phyloP scores from a whole-genome alignment of 2,888 invertebrate species.

The Mythimna loreyi region DNA sequence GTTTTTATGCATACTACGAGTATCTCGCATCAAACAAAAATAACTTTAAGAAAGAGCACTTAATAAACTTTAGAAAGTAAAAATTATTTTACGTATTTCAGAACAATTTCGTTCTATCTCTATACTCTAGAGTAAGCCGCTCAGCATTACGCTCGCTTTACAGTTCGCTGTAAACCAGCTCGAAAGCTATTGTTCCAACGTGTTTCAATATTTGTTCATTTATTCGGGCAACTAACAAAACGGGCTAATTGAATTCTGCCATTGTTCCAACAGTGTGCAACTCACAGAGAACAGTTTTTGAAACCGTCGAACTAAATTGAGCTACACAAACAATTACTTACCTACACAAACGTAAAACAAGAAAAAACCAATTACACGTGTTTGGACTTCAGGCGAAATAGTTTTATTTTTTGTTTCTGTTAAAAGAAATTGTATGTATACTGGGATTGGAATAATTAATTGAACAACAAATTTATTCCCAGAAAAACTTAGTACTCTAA shows the following conservation, averaged over 20 bases:
- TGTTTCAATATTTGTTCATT: slow-evolving; percentile 48
- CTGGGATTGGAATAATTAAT: too few species aligned
- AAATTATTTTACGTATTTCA: background rate
- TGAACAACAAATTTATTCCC: too few species aligned
- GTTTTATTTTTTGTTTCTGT: too few species aligned
- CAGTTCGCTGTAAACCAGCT: slow-evolving; percentile 18
- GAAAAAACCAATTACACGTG: too few species aligned
- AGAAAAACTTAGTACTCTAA: too few species aligned
- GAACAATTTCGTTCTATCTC: background rate
- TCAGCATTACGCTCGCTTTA: slow-evolving; percentile 5
- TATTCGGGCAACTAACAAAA: slow-evolving; percentile 27
- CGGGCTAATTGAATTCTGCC: slow-evolving; percentile 49
- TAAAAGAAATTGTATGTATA: too few species aligned
- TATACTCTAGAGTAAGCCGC: background rate
- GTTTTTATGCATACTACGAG: too few species aligned
- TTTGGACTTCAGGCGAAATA: too few species aligned
- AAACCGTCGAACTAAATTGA: slow-evolving; percentile 40
- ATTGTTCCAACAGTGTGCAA: slow-evolving; percentile 25
- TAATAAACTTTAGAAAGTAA: background rate
- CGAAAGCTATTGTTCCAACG: slow-evolving; percentile 39
- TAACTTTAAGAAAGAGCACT: background rate
- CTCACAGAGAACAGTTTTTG: background rate
- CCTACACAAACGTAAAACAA: too few species aligned
- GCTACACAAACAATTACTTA: slow-evolving; percentile 24
- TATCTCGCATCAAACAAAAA: background rate